Evolutionary conservation across 2,888 invertebrate genomes (phyloP).

Genomic region (Mythimna impura): DNA sequence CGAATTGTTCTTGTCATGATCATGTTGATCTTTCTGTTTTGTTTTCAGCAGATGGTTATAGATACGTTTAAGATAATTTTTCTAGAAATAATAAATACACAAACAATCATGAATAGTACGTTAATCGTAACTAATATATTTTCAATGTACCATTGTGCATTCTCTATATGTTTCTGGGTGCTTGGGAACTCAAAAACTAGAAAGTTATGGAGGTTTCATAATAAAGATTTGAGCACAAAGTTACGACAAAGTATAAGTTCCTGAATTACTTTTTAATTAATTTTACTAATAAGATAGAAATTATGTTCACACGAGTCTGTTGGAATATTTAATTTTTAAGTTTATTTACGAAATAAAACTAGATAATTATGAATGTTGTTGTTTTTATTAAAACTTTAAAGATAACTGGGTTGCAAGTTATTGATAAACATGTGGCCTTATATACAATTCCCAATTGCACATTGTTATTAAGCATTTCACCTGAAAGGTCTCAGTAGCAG

Average conservation of each 20-base stretch:
- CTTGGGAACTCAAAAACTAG: constrained; percentile 83
- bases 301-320: not conserved
- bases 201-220: constrained; percentile 74
- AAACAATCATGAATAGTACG: constrained; percentile 44
- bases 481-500: too few relatives aligned
- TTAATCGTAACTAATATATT: constrained; percentile 69
- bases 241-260: constrained; percentile 43
- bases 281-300: not conserved
- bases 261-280: constrained; percentile 10
- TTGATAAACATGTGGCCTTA: not conserved
- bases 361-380: not conserved
- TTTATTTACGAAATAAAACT: constrained; percentile 6
- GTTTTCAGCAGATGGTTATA: constrained; percentile 79
- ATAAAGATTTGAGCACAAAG: constrained; percentile 42
- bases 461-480: too few relatives aligned
- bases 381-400: not conserved
- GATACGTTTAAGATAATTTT: constrained; percentile 78
- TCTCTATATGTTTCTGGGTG: constrained; percentile 83
- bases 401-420: not conserved
- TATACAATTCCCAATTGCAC: too few relatives aligned
- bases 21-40: constrained; percentile 79
- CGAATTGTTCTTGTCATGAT: constrained; percentile 79
- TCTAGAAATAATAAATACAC: constrained; percentile 54
- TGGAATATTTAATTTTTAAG: constrained; percentile 2
- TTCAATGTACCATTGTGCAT: constrained; percentile 80